Conservation (phyloP, 2,113 vertebrate genomes). For the Centropus unirufus region DNA sequence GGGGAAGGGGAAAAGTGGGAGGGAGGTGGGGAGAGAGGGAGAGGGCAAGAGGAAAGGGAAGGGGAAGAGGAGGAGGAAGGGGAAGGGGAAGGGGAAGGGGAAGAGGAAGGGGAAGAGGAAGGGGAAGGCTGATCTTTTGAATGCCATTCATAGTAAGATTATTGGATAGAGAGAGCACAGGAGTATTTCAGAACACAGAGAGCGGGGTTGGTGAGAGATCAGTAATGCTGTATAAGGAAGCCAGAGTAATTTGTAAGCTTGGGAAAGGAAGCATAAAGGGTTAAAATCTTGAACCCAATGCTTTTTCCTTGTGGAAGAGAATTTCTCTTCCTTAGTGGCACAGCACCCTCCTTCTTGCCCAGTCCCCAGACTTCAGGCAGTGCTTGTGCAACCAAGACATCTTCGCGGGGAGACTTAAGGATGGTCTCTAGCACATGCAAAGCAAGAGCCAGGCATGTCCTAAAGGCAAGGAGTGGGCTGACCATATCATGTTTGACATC, state of each 20-base stretch:
- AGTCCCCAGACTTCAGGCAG: not conserved
- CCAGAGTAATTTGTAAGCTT: not conserved
- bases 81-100: not conserved
- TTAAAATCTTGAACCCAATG: not conserved
- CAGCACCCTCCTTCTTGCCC: not conserved
- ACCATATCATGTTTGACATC: not conserved
- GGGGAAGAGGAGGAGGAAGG: not conserved
- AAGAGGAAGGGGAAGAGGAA: not conserved
- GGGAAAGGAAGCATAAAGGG: not conserved
- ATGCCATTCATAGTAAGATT: not conserved
- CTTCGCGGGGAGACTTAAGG: not conserved
- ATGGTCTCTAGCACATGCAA: not conserved
- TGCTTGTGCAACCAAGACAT: not conserved
- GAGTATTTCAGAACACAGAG: not conserved
- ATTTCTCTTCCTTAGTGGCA: not conserved
- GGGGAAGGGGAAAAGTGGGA: too few relatives aligned
- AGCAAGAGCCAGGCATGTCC: not conserved
- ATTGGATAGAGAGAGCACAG: not conserved
- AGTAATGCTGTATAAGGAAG: not conserved
- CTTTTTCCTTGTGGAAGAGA: not conserved
- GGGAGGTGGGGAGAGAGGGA: too few relatives aligned
- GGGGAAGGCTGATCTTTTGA: not conserved
- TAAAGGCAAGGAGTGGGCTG: not conserved
- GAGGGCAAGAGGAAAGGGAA: not conserved
- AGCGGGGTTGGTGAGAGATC: not conserved